Conservation (phyloP, 2,888 invertebrate genomes). For the Eugnorisma glareosa region DNA sequence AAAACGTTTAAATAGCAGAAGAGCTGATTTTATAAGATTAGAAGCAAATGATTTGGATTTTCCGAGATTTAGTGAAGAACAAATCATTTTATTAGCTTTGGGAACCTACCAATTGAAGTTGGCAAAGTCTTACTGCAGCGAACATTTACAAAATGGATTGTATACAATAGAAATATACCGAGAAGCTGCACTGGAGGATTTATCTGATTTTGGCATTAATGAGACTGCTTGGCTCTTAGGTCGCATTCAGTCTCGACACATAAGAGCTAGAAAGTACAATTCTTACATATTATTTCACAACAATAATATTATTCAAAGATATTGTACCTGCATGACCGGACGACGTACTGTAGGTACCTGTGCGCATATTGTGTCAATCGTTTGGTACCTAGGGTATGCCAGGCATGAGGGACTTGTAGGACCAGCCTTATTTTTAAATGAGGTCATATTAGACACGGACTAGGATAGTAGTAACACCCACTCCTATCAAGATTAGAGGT, state of each 20-base stretch:
- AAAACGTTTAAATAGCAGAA: slow-evolving; percentile 23
- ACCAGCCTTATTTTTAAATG: slow-evolving; percentile 15
- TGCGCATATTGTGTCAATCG: slow-evolving; percentile 13
- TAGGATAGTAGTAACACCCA: too few relatives aligned
- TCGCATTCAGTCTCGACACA: slow-evolving; percentile 9
- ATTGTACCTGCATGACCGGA: slow-evolving; percentile 11
- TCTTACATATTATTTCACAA: slow-evolving; percentile 11
- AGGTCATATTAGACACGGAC: not conserved
- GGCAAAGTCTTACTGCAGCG: slow-evolving; percentile 9
- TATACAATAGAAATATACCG: slow-evolving; percentile 30
- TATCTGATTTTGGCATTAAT: slow-evolving; percentile 17
- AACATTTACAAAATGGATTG: slow-evolving; percentile 32
- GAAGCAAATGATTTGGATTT: slow-evolving; percentile 22
- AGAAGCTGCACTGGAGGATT: slow-evolving; percentile 26
- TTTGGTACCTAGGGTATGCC: slow-evolving; percentile 19
- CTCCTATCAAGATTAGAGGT: too few relatives aligned
- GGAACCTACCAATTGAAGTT: slow-evolving; percentile 22
- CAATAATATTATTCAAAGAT: slow-evolving; percentile 9
- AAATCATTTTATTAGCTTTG: slow-evolving; percentile 8
- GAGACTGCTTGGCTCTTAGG: slow-evolving; percentile 3
- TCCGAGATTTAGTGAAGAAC: slow-evolving; percentile 22
- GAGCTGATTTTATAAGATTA: slow-evolving; percentile 12
- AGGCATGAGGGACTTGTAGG: slow-evolving; percentile 14
- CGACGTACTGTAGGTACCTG: slow-evolving; percentile 6
- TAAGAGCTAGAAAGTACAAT: slow-evolving; percentile 17